Percentiles rank a stretch among this genome's conserved stretches.
Conservation (phyloP, 2,797 vertebrate genomes). For the Lycodopsis pacificus region DNA sequence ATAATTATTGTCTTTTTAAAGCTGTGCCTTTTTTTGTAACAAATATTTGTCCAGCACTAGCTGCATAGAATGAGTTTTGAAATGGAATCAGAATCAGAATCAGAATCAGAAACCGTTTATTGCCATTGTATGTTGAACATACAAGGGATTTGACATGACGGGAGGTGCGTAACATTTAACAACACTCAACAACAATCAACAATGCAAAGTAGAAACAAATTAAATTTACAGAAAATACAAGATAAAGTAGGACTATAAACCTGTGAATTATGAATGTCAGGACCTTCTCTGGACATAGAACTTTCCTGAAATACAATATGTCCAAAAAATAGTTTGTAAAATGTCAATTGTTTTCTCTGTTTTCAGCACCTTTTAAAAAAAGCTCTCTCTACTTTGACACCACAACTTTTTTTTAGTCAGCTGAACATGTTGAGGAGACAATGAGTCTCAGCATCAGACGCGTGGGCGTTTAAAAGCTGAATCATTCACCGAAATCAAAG, state of each 20-base stretch:
- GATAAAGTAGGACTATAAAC: too few relatives aligned
- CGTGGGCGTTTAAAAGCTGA: conserved; percentile 44
- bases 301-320: too few relatives aligned
- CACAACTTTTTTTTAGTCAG: neutral
- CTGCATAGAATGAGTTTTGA: neutral
- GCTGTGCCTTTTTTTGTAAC: neutral
- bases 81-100: too few relatives aligned
- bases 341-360: neutral
- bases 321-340: neutral
- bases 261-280: neutral
- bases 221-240: too few relatives aligned
- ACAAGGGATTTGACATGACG: too few relatives aligned
- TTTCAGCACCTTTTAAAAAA: conserved; percentile 11
- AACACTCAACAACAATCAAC: too few relatives aligned
- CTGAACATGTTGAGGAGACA: neutral
- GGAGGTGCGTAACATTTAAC: too few relatives aligned
- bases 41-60: neutral
- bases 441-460: conserved; percentile 21
- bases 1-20: neutral
- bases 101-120: too few relatives aligned
- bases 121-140: too few relatives aligned
- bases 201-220: too few relatives aligned
- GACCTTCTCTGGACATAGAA: too few relatives aligned
- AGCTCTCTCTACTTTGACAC: conserved; percentile 7
- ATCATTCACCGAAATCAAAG: conserved; percentile 51